These are phyloP conservation scores for Acanthosoma haemorrhoidale DNA, from an alignment of 2,888 invertebrate species.

Conservation along the genomic window DNA sequence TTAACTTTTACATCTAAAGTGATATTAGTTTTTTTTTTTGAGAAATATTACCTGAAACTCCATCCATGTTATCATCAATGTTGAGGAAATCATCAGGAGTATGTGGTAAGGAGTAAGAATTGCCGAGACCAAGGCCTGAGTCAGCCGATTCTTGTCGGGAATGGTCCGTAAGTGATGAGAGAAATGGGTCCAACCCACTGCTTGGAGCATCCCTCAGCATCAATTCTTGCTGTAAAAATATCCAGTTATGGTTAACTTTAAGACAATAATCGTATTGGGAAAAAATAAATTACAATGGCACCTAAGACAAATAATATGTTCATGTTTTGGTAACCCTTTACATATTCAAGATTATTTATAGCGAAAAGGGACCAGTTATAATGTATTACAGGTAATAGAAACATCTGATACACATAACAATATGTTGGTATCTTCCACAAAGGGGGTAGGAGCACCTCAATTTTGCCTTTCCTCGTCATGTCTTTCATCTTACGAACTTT, in stretches of 20 bases:
- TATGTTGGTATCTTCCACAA: too few species aligned
- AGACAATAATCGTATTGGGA: neutral
- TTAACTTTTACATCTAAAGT: constrained; percentile 34
- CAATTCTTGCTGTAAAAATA: constrained; percentile 58
- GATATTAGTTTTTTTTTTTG: neutral
- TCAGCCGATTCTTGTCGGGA: constrained; percentile 92
- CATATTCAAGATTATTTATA: too few species aligned
- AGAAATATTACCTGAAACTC: constrained; percentile 71
- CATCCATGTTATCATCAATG: constrained; percentile 88
- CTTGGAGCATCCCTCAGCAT: constrained; percentile 64
- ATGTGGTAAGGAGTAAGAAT: constrained; percentile 81
- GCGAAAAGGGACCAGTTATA: too few species aligned
- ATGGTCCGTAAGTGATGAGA: constrained; percentile 78
- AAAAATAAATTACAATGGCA: too few species aligned
- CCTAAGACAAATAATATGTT: too few species aligned
- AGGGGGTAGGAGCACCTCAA: too few species aligned
- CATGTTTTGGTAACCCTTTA: too few species aligned
- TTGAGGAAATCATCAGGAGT: constrained; percentile 90
- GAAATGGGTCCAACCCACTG: constrained; percentile 60
- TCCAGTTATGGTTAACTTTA: too few species aligned
- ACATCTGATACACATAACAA: too few species aligned
- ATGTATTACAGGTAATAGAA: too few species aligned
- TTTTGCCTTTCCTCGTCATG: too few species aligned
- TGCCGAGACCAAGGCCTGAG: constrained; percentile 85
- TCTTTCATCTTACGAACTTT: too few species aligned